Conservation (phyloP, 2,888 invertebrate genomes). For the Trichacis sp. region DNA sequence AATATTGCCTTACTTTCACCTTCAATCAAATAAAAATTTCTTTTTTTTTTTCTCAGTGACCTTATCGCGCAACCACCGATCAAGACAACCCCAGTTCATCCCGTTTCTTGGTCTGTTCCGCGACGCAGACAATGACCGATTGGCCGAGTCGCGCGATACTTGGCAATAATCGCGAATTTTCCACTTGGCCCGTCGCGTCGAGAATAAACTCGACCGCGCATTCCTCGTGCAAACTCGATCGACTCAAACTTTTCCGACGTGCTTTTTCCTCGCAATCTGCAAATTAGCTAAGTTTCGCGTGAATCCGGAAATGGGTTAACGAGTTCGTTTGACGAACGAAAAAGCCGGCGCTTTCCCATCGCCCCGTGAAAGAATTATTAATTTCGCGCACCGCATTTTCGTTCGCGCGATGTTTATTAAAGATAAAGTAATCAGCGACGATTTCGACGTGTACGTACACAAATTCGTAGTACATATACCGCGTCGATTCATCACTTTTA, state of each 20-base stretch:
- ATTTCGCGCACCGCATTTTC: background rate
- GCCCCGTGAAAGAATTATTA: too few species aligned
- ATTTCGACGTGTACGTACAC: background rate
- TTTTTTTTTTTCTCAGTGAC: background rate
- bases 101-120: background rate
- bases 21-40: background rate
- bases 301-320: background rate
- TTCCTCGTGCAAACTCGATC: background rate
- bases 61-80: too few species aligned
- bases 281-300: background rate
- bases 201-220: background rate
- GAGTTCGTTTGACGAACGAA: too few species aligned
- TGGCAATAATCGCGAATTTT: background rate
- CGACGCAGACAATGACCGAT: background rate
- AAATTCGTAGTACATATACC: background rate
- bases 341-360: too few species aligned
- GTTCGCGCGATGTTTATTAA: background rate
- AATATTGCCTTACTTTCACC: too few species aligned
- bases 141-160: background rate
- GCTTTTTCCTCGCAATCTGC: background rate
- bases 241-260: background rate
- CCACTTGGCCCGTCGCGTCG: background rate
- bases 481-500: slow-evolving; percentile 1
- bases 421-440: background rate
- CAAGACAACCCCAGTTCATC: background rate